These are phyloP conservation scores for Gymnoscopelus braueri DNA, from an alignment of 2,797 vertebrate genomes.

Conservation along the genomic window DNA sequence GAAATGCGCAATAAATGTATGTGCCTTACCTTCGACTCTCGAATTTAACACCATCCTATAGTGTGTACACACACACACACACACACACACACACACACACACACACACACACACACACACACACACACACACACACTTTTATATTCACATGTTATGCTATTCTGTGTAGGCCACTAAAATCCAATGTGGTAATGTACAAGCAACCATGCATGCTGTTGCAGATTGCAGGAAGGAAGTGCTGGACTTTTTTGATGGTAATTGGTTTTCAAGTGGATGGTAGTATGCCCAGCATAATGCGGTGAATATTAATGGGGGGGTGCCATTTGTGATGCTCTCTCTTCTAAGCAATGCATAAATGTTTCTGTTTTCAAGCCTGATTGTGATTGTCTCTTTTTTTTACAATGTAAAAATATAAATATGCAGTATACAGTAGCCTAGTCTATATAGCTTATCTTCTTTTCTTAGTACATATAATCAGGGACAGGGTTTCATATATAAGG, in stretches of 20 bases:
- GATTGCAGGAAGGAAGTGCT: conserved; percentile 65
- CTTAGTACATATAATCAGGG: too few species aligned
- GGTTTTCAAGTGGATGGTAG: conserved; percentile 72
- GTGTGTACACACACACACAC: too few species aligned
- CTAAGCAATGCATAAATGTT: conserved; percentile 29
- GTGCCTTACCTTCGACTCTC: too few species aligned
- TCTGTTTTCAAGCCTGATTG: conserved; percentile 38
- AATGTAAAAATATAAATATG: too few species aligned
- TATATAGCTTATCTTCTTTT: too few species aligned
- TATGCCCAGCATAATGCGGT: conserved; percentile 61
- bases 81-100: too few species aligned
- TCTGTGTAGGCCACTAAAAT: conserved; percentile 49
- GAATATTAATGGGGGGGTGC: conserved; percentile 70
- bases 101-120: too few species aligned
- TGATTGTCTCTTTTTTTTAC: conserved; percentile 20
- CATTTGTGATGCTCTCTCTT: conserved; percentile 42
- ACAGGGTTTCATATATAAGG: too few species aligned
- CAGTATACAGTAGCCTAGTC: too few species aligned
- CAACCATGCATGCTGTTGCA: conserved; percentile 57
- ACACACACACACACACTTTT: too few species aligned
- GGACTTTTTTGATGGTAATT: conserved; percentile 72
- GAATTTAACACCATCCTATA: too few species aligned
- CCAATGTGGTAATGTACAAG: conserved; percentile 36
- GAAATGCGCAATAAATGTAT: too few species aligned
- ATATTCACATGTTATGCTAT: conserved; percentile 4